A percentile compares a stretch with the other conserved stretches of the same genome.
These are phyloP conservation scores for Varroa destructor DNA, from an alignment of 1,140 invertebrate species.

Conservation along the genomic window DNA sequence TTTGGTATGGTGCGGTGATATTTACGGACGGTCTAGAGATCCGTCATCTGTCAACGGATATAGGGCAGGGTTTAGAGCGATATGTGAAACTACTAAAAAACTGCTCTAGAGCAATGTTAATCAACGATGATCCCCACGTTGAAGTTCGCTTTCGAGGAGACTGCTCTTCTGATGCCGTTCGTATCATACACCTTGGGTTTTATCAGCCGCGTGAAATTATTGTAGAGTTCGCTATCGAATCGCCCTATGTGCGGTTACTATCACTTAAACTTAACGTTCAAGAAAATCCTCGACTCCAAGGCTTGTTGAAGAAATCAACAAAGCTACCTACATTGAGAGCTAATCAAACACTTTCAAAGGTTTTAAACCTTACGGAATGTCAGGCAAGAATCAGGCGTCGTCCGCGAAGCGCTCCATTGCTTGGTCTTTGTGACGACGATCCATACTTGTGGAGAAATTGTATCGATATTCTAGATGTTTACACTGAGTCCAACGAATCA, in stretches of 20 bases:
- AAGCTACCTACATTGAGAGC: neutral
- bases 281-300: neutral
- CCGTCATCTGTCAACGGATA: no score
- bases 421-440: conserved; percentile 14
- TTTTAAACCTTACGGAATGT: neutral
- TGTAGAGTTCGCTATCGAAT: neutral
- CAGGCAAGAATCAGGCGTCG: neutral
- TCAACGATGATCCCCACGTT: conserved; percentile 4
- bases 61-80: no score
- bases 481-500: neutral
- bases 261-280: neutral
- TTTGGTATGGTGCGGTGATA: no score
- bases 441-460: neutral
- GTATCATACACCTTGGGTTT: conserved; percentile 15
- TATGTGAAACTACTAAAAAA: neutral
- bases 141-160: conserved; percentile 14
- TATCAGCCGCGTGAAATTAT: conserved; percentile 7
- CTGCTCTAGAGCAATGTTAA: neutral
- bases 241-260: neutral
- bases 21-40: no score
- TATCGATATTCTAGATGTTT: neutral
- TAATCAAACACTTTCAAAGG: conserved; percentile 1
- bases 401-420: neutral
- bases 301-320: neutral
- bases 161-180: neutral